phyloP scores from a whole-genome alignment of 2,797 vertebrate genomes.

The Microctenopoma stevenorrisi region DNA sequence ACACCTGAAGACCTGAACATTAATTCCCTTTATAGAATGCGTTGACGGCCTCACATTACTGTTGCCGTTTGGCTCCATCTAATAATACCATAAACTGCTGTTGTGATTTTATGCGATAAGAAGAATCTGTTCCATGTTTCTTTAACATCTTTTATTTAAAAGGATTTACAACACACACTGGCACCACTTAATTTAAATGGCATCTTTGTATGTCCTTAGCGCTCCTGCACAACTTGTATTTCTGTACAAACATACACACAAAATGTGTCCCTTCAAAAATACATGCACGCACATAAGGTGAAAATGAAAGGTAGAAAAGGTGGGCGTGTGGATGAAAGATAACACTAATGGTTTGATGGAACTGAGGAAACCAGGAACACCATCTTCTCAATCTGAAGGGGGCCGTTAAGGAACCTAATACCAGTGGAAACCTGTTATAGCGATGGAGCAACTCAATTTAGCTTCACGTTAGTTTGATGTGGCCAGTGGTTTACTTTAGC shows the following conservation, averaged over 20 bases:
- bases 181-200: conserved; percentile 64
- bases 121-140: conserved; percentile 16
- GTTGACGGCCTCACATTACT: conserved; percentile 10
- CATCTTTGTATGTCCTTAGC: conserved; percentile 29
- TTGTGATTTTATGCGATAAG: not conserved
- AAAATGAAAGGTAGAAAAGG: conserved; percentile 1
- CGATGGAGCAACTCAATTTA: too few relatives aligned
- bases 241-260: conserved; percentile 58
- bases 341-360: not conserved
- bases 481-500: not conserved
- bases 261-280: conserved; percentile 50
- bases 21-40: too few relatives aligned
- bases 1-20: not conserved
- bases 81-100: conserved; percentile 11
- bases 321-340: not conserved
- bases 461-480: not conserved
- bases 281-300: conserved; percentile 37
- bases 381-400: not conserved
- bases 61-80: not conserved
- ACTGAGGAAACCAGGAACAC: not conserved
- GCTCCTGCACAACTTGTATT: conserved; percentile 43
- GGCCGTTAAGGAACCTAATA: not conserved
- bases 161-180: conserved; percentile 76
- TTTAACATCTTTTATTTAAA: conserved; percentile 76
- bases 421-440: not conserved